Evolutionary conservation across 2,888 invertebrate genomes (phyloP), one percentile per base, ranked within the genome.

Genomic region (Volucella zonaria): DNA sequence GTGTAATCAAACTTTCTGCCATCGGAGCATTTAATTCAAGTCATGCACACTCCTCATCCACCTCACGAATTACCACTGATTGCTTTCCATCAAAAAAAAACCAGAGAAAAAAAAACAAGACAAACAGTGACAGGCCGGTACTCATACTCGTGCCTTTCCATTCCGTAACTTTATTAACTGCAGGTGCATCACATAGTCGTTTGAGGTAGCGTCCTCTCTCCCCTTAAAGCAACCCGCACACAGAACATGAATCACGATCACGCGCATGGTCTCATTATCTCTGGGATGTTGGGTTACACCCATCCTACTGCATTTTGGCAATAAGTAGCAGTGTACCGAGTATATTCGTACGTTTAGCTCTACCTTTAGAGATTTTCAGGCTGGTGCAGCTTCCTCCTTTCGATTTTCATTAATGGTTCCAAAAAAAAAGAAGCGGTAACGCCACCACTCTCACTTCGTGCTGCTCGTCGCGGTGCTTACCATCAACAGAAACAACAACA

Each of bases 251-350:
- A 81, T 81, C 81, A 85, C 85, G 81, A 85, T 85, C 85, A 85
- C 85, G 85, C 85, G 83, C 83, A 76, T 67, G 74, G 80, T 81
- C 85, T 81, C 85, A 85, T 85, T 85, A 85, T 85, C 76, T 81
- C 77, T 56, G 68, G 59, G 76, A 81, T 85, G 85, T 77, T 77
- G 67, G 85, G 85, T 68, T 85, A 85, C 85, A 85, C 85, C 85
- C 85, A 85, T 81, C 68, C 76, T 71, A 74, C 67, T 71, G 85
- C 71, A 71, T 85, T 85, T 81, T 62, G 85, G 85, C 71, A 81
- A 76, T 85, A 76, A 81, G 81, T 73, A 81, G 75, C 76, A 61
- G 6, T 31, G 31, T 31, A 31, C 31, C 31, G 31, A 6, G 31
- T 31, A 6, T 31, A 31, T 31, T 31, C 31, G 31, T 31, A 31